These are phyloP conservation scores for Venustaconcha ellipsiformis DNA, from an alignment of 1,140 invertebrate genomes.

Conservation along the genomic window DNA sequence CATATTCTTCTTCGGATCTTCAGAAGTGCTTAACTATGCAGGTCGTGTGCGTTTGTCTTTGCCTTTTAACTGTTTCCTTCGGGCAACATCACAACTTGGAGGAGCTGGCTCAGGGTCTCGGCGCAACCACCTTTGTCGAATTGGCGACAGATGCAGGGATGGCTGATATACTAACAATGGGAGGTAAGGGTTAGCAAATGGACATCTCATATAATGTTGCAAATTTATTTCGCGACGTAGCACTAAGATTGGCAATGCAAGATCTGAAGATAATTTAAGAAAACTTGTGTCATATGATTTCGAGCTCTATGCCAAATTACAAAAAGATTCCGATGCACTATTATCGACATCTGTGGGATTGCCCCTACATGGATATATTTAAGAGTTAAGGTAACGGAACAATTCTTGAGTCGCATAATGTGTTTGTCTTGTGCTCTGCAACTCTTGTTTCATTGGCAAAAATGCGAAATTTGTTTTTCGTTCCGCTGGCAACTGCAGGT, in stretches of 20 bases:
- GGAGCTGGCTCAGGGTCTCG: constrained; percentile 32
- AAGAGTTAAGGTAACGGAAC: too few relatives aligned
- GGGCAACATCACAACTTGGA: constrained; percentile 24
- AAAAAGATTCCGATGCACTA: neutral
- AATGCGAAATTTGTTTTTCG: too few relatives aligned
- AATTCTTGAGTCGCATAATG: too few relatives aligned
- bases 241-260: neutral
- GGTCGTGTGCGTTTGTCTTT: too few relatives aligned
- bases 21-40: too few relatives aligned
- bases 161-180: constrained; percentile 27
- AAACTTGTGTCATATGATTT: neutral
- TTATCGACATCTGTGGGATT: neutral
- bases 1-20: too few relatives aligned
- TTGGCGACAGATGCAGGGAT: constrained; percentile 38
- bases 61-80: neutral
- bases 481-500: too few relatives aligned
- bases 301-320: neutral
- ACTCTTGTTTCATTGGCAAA: too few relatives aligned
- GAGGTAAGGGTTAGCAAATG: constrained; percentile 18
- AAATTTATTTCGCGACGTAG: neutral
- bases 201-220: neutral
- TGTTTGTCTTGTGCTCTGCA: too few relatives aligned
- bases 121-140: constrained; percentile 38
- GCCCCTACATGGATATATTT: too few relatives aligned
- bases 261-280: neutral